Conservation (phyloP, 2,888 invertebrate genomes). For the Andrena camellia region DNA sequence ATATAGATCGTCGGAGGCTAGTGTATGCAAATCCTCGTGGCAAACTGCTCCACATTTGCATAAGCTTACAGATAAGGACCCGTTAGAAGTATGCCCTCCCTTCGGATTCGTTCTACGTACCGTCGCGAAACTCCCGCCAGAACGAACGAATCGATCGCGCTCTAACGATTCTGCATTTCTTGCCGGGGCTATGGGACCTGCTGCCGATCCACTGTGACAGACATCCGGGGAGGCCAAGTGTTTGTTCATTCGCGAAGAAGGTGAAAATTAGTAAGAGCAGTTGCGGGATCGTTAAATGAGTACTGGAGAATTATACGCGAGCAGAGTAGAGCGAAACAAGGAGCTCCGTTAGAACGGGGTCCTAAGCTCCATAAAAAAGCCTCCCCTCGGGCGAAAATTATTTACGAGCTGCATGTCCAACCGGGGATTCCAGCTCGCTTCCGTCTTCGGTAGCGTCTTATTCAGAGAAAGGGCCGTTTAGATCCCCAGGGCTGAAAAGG, state of each 20-base stretch:
- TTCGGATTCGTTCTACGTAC: constrained; percentile 70
- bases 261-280: too few relatives aligned
- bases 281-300: too few relatives aligned
- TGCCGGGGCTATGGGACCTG: neutral
- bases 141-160: constrained; percentile 66
- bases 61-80: constrained; percentile 82
- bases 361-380: neutral
- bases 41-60: constrained; percentile 82
- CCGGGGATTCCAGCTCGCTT: constrained; percentile 45
- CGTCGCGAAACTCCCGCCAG: constrained; percentile 30
- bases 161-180: neutral
- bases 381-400: constrained; percentile 28
- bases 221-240: too few relatives aligned
- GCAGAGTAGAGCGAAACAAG: neutral
- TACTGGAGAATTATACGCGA: too few relatives aligned
- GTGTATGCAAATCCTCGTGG: constrained; percentile 82
- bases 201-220: too few relatives aligned
- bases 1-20: constrained; percentile 77
- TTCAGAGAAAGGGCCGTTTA: constrained; percentile 56
- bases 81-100: constrained; percentile 78
- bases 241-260: too few relatives aligned
- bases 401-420: constrained; percentile 48
- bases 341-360: neutral
- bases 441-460: constrained; percentile 57
- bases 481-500: constrained; percentile 52